Conservation (phyloP, 2,113 vertebrate genomes). For the Bubo bubo region DNA sequence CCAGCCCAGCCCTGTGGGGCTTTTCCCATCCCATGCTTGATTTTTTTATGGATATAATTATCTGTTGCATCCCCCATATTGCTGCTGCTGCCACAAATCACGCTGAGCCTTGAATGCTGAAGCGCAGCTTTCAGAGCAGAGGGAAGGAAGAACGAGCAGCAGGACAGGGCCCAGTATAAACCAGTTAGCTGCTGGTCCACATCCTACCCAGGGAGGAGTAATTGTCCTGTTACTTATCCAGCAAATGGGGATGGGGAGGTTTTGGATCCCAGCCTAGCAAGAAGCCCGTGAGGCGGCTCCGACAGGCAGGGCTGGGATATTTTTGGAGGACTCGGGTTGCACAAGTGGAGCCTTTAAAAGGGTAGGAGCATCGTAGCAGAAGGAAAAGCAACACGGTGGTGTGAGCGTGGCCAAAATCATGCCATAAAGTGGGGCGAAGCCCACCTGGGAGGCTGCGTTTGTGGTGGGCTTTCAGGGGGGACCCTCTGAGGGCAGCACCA, state of each 20-base stretch:
- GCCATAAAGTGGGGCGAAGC: not conserved
- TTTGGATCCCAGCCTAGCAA: not conserved
- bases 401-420: not conserved
- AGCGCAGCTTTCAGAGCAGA: not conserved
- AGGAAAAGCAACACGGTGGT: not conserved
- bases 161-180: not conserved
- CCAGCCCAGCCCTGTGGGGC: fast-evolving
- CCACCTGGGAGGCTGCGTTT: not conserved
- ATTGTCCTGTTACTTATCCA: not conserved
- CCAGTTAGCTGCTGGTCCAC: not conserved
- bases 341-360: not conserved
- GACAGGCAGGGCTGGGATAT: not conserved
- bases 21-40: not conserved
- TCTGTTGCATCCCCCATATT: not conserved
- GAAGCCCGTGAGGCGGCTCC: not conserved
- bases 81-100: not conserved
- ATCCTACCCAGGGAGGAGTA: not conserved
- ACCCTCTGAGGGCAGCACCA: fast-evolving
- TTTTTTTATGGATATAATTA: not conserved
- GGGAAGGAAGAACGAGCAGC: not conserved
- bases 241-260: not conserved
- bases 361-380: not conserved
- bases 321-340: not conserved
- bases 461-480: not conserved
- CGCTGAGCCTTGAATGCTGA: not conserved